phyloP scores from a whole-genome alignment of 2,888 invertebrate genomes.

The Corbicula japonica region DNA sequence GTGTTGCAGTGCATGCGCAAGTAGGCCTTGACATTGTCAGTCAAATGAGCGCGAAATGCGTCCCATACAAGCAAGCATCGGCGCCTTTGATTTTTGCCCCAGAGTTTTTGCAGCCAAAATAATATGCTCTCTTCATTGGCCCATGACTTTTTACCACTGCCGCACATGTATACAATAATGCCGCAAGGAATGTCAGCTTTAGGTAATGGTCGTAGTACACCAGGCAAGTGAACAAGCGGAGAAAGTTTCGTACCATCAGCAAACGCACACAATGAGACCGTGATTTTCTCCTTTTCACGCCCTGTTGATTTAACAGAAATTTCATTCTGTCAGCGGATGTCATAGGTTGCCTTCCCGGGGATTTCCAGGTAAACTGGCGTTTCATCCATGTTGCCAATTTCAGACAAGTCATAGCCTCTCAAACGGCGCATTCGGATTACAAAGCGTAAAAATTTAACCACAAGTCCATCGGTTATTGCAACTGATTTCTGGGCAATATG shows the following conservation, averaged over 20 bases:
- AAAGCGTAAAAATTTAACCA: too few species aligned
- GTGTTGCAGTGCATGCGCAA: slow-evolving; percentile 10
- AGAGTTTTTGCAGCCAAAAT: slow-evolving; percentile 29
- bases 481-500: too few species aligned
- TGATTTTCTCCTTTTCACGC: slow-evolving; percentile 12
- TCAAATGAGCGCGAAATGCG: slow-evolving; percentile 27
- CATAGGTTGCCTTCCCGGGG: slow-evolving; percentile 31
- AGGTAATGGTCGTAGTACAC: slow-evolving; percentile 21
- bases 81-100: not conserved
- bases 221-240: slow-evolving; percentile 26
- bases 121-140: slow-evolving; percentile 21
- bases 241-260: slow-evolving; percentile 42
- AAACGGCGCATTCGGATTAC: not conserved
- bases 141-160: slow-evolving; percentile 33
- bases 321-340: not conserved
- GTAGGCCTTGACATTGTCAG: slow-evolving; percentile 1
- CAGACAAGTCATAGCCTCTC: not conserved
- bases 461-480: too few species aligned
- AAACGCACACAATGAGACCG: slow-evolving; percentile 7
- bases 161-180: slow-evolving; percentile 33
- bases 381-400: slow-evolving; percentile 45
- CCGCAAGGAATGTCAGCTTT: slow-evolving; percentile 17
- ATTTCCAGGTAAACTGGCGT: slow-evolving; percentile 50
- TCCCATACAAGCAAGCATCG: slow-evolving; percentile 38
- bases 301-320: slow-evolving; percentile 8